A percentile compares a stretch with the other conserved stretches of the same genome.
Conservation (phyloP, 1,140 invertebrate genomes). For the Drosophila lini region DNA sequence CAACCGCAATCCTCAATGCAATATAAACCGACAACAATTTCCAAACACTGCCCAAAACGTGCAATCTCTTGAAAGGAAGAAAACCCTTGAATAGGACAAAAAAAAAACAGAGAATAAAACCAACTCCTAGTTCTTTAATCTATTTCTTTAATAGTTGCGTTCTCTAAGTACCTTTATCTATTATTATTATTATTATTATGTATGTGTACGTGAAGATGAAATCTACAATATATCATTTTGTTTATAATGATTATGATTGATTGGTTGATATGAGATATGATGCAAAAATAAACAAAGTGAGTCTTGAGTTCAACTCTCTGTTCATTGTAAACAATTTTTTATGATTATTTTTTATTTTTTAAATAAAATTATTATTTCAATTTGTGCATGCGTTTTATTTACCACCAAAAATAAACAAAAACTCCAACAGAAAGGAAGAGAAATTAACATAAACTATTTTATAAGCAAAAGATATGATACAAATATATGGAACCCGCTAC, state of each 20-base stretch:
- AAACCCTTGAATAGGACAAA: conserved; percentile 47
- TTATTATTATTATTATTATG: conserved; percentile 59
- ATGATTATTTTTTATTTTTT: conserved; percentile 81
- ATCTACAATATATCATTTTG: conserved; percentile 60
- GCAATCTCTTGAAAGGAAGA: conserved; percentile 71
- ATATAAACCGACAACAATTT: conserved; percentile 63
- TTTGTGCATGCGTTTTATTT: conserved; percentile 74
- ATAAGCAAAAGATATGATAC: conserved; percentile 51
- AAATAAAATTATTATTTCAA: conserved; percentile 83
- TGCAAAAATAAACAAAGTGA: conserved; percentile 64
- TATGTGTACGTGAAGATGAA: conserved; percentile 63
- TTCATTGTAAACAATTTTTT: conserved; percentile 82
- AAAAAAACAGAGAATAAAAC: conserved; percentile 38
- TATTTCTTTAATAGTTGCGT: conserved; percentile 72
- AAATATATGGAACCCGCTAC: conserved; percentile 81
- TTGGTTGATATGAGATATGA: conserved; percentile 46
- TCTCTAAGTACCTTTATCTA: conserved; percentile 82
- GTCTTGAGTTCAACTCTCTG: conserved; percentile 81
- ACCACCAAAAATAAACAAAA: background rate
- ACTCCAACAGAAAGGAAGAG: background rate
- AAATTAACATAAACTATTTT: conserved; percentile 1
- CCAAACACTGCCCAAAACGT: conserved; percentile 80
- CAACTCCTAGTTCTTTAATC: conserved; percentile 78
- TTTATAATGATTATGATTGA: conserved; percentile 60
- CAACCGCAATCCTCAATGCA: conserved; percentile 56